These are phyloP conservation scores for Cyclophora punctaria DNA, from an alignment of 2,888 invertebrate genomes.

Conservation along the genomic window DNA sequence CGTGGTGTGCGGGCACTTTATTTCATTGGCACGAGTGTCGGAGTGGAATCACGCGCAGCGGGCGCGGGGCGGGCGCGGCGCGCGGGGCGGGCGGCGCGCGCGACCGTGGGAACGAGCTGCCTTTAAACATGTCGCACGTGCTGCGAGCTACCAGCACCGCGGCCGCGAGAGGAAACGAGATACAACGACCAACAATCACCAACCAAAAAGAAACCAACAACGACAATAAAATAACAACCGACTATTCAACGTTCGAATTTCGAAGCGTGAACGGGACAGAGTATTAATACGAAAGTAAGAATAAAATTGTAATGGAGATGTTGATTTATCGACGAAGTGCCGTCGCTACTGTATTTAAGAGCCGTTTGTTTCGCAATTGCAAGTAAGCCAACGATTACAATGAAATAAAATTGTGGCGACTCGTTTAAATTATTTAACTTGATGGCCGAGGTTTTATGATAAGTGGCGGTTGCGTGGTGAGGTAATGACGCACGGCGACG, in stretches of 20 bases:
- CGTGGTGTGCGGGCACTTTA: conserved; percentile 67
- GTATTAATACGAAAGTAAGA: conserved; percentile 57
- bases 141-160: conserved; percentile 53
- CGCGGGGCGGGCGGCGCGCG: conserved; percentile 44
- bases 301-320: conserved; percentile 59
- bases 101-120: conserved; percentile 74
- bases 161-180: conserved; percentile 45
- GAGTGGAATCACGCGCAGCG: conserved; percentile 57
- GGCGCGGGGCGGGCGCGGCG: conserved; percentile 24
- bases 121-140: conserved; percentile 74
- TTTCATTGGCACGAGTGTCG: conserved; percentile 59
- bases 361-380: conserved; percentile 44
- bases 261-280: conserved; percentile 58
- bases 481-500: conserved; percentile 19
- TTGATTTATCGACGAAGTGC: conserved; percentile 59
- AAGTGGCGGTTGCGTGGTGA: conserved; percentile 19
- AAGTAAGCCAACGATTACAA: conserved; percentile 39
- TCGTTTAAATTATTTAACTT: conserved; percentile 25
- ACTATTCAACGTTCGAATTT: conserved; percentile 65
- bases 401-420: conserved; percentile 49
- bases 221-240: conserved; percentile 60
- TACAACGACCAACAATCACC: conserved; percentile 19
- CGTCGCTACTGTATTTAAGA: conserved; percentile 56
- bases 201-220: conserved; percentile 29
- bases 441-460: conserved; percentile 7